Evolutionary conservation across 2,888 invertebrate genomes (phyloP), one percentile per base, ranked within the genome.

Genomic region (Dione juno): DNA sequence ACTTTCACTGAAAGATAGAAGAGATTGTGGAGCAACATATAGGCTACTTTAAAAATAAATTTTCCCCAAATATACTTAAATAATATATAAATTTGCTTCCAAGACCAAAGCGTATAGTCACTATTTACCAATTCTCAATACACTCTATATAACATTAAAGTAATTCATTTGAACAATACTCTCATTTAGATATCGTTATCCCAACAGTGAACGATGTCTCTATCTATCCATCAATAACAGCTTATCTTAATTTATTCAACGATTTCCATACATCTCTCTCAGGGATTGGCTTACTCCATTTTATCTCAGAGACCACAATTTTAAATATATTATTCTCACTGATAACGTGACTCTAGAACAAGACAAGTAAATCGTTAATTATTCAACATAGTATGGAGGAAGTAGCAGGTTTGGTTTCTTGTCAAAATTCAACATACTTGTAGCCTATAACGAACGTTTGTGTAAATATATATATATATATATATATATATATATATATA

Each of bases 151-250:
- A 37, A 16, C 16, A 35, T 35, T 35, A 35, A 45, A 48, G 35
- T 45, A 63, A 48, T 54, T 66, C 59, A 59, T 67, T 48, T n/a
- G 21, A 52, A 48, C 59, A 58, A 59, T 41, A 21, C 13, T 40
- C 40, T 67, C 52, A 61, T 59, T 67, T 67, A 43, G 53, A 69
- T 69, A 65, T 64, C 40, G 40, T 52, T 66, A 52, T 66, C 65
- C 16, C 28, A 14, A 69, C 65, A 59, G 58, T 69, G 69, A 69
- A 21, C 41, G 35, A 69, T 69, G 58, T 8, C n/a, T 57, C 35
- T 54, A 43, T 43, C 65, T 69, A 69, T 69, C 58, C 48, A 50
- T 69, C 65, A 65, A 65, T 65, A 65, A 65, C 40, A 57, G 11
- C 57, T 52, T 65, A 65, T 65, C 48, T 65, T 41, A 58, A 65